phyloP scores from a whole-genome alignment of 1,140 invertebrate species.

The Drosophila leontia region DNA sequence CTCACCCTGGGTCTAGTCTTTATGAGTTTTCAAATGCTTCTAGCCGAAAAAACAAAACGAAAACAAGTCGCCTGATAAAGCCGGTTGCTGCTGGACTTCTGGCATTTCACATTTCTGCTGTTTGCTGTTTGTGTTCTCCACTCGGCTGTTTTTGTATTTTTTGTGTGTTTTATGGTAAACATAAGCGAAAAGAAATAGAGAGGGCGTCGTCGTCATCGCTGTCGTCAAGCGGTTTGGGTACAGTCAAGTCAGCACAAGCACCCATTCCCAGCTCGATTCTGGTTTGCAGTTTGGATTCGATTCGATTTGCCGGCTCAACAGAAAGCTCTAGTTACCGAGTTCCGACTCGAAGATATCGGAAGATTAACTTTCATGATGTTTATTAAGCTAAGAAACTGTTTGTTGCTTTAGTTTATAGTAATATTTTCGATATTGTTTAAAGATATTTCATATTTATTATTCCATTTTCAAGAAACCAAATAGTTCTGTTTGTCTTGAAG shows the following conservation, averaged over 20 bases:
- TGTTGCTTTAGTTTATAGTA: too few relatives aligned
- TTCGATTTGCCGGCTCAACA: slow-evolving; percentile 14
- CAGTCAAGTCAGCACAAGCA: slow-evolving; percentile 34
- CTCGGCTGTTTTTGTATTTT: slow-evolving; percentile 8
- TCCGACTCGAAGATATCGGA: not conserved
- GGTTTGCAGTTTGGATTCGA: slow-evolving; percentile 8
- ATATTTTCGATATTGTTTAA: too few relatives aligned
- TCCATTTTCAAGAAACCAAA: not conserved
- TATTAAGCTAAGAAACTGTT: too few relatives aligned
- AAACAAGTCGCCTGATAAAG: slow-evolving; percentile 54
- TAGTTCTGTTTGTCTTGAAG: not conserved
- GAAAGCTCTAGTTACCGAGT: not conserved
- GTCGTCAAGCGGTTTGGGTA: slow-evolving; percentile 37
- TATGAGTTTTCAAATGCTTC: slow-evolving; percentile 43
- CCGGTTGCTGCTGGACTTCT: slow-evolving; percentile 35
- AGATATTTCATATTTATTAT: not conserved
- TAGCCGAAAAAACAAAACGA: slow-evolving; percentile 22
- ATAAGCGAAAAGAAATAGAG: slow-evolving; percentile 55
- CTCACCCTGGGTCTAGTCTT: slow-evolving; percentile 21
- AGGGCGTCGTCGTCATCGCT: slow-evolving; percentile 37
- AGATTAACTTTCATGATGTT: too few relatives aligned
- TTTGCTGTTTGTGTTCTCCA: slow-evolving; percentile 10
- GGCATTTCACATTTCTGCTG: slow-evolving; percentile 25
- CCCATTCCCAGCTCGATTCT: slow-evolving; percentile 22
- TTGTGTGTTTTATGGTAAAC: slow-evolving; percentile 38